phyloP scores from a whole-genome alignment of 2,888 invertebrate species.

The Linyphia triangularis region DNA sequence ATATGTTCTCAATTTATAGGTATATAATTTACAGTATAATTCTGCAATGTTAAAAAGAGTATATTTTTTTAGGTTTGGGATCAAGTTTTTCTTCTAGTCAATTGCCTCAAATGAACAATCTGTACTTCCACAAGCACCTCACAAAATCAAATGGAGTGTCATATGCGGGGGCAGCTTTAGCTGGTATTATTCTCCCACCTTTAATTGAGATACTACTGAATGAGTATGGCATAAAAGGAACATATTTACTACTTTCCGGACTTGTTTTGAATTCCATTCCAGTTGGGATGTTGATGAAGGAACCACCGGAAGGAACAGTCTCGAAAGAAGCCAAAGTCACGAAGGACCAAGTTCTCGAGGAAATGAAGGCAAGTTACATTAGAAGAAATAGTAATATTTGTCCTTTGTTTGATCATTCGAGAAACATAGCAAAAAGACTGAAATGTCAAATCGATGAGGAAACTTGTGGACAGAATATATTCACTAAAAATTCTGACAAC shows the following conservation, averaged over 20 bases:
- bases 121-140: not conserved
- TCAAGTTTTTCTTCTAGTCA: not conserved
- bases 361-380: not conserved
- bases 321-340: not conserved
- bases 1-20: not conserved
- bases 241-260: not conserved
- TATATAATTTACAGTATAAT: too few species aligned
- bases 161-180: not conserved
- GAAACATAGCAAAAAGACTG: too few species aligned
- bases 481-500: too few species aligned
- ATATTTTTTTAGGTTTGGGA: not conserved
- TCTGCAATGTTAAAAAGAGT: too few species aligned
- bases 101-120: not conserved
- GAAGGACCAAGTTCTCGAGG: not conserved
- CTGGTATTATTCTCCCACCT: not conserved
- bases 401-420: too few species aligned
- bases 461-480: too few species aligned
- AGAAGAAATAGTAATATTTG: too few species aligned
- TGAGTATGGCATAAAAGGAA: not conserved
- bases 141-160: not conserved
- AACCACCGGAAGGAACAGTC: not conserved
- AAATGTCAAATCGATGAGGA: too few species aligned
- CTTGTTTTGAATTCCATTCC: not conserved
- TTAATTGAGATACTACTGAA: not conserved
- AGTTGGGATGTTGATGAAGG: not conserved